Conservation (phyloP, 2,113 vertebrate genomes). For the Scomber scombrus region DNA sequence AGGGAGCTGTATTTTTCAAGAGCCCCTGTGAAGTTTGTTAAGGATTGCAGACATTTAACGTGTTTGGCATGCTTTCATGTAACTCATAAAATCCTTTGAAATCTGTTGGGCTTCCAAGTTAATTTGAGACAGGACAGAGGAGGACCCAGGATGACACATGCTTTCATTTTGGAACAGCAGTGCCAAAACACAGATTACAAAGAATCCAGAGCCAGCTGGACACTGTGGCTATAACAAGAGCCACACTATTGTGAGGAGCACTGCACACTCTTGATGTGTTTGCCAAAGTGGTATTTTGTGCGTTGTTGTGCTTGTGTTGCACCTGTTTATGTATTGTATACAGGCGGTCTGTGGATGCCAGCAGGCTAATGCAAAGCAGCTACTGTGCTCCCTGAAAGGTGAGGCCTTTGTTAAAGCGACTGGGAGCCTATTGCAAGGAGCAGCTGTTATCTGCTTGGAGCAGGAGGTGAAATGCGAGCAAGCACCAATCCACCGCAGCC, state of each 20-base stretch:
- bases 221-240: constrained; percentile 32
- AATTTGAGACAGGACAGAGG: constrained; percentile 44
- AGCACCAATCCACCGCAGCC: constrained; percentile 3
- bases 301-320: constrained; percentile 49
- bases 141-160: constrained; percentile 47
- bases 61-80: constrained; percentile 17
- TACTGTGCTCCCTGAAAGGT: constrained; percentile 38
- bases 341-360: constrained; percentile 7
- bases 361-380: constrained; percentile 26
- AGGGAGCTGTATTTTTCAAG: constrained; percentile 7
- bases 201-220: constrained; percentile 55
- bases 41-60: neutral
- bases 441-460: constrained; percentile 66
- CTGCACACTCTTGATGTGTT: constrained; percentile 20
- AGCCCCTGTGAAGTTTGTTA: neutral
- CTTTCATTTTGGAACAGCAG: constrained; percentile 42
- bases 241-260: constrained; percentile 26
- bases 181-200: constrained; percentile 68
- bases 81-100: constrained; percentile 46
- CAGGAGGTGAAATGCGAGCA: constrained; percentile 54
- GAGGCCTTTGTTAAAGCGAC: constrained; percentile 42
- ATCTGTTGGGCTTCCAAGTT: constrained; percentile 50
- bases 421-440: constrained; percentile 37
- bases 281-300: constrained; percentile 54
- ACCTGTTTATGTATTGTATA: constrained; percentile 65